Evolutionary conservation across 2,888 invertebrate species (phyloP).

Genomic region (Terebella lapidaria): DNA sequence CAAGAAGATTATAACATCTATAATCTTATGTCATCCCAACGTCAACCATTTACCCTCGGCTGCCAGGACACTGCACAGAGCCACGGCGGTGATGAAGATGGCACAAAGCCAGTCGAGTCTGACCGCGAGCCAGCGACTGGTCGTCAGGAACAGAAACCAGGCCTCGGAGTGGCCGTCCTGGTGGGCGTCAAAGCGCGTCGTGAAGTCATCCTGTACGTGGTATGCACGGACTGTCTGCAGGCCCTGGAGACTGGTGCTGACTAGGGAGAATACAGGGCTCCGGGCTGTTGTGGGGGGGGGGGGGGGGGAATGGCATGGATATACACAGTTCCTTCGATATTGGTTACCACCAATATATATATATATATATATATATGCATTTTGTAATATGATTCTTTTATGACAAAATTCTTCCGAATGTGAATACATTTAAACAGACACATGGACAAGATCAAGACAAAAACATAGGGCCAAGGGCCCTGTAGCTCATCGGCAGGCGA

Average conservation of each 20-base stretch:
- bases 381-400: no score
- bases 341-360: no score
- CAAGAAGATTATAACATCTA: no score
- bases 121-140: slow-evolving; percentile 88
- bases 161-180: slow-evolving; percentile 77
- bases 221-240: slow-evolving; percentile 87
- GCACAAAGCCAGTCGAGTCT: slow-evolving; percentile 86
- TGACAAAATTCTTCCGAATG: no score
- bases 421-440: no score
- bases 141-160: slow-evolving; percentile 84
- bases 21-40: no score
- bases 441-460: no score
- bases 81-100: slow-evolving; percentile 78
- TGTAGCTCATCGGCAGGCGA: no score
- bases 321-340: no score
- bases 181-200: slow-evolving; percentile 55
- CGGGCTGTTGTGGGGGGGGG: slow-evolving; percentile 65
- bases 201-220: slow-evolving; percentile 72
- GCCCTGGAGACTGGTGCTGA: slow-evolving; percentile 83
- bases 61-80: slow-evolving; percentile 75
- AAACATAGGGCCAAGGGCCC: no score
- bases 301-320: neutral
- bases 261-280: slow-evolving; percentile 91
- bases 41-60: slow-evolving; percentile 56
- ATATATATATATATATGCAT: no score